These are phyloP conservation scores for Lepidochitona cinerea DNA, from an alignment of 2,888 invertebrate genomes.

Conservation along the genomic window DNA sequence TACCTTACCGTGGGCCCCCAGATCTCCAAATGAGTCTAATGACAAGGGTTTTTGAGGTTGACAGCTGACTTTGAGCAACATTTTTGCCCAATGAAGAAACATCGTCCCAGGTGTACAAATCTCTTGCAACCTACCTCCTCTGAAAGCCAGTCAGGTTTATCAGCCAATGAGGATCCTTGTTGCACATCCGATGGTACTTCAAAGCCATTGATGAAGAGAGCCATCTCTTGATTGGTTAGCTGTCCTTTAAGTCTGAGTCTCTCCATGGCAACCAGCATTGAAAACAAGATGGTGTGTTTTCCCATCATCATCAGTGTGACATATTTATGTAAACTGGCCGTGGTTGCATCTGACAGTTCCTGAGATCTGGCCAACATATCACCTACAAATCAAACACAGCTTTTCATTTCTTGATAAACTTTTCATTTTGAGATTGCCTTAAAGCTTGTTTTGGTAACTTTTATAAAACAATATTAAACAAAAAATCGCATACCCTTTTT, in stretches of 20 bases:
- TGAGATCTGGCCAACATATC: conserved; percentile 49
- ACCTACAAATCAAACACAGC: not conserved
- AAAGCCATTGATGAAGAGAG: conserved; percentile 66
- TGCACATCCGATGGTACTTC: conserved; percentile 52
- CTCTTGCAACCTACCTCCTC: conserved; percentile 49
- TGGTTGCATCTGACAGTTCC: conserved; percentile 64
- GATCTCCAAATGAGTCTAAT: no score
- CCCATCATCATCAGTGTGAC: conserved; percentile 67
- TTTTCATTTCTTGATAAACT: no score
- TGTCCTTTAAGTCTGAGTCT: conserved; percentile 53
- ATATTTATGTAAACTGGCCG: conserved; percentile 52
- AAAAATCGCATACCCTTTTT: no score
- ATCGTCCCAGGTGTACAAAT: no score
- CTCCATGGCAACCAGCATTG: conserved; percentile 64
- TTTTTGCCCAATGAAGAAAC: no score
- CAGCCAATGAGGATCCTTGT: conserved; percentile 48
- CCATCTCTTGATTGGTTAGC: conserved; percentile 60
- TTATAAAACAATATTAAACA: no score
- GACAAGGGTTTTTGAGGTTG: no score
- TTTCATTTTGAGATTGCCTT: no score
- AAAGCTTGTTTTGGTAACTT: no score
- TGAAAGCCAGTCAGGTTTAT: conserved; percentile 63
- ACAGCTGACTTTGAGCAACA: no score
- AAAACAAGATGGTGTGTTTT: conserved; percentile 57
- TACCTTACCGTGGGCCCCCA: no score